Conservation (phyloP, 2,888 invertebrate species). For the Drosophila infuscata region DNA sequence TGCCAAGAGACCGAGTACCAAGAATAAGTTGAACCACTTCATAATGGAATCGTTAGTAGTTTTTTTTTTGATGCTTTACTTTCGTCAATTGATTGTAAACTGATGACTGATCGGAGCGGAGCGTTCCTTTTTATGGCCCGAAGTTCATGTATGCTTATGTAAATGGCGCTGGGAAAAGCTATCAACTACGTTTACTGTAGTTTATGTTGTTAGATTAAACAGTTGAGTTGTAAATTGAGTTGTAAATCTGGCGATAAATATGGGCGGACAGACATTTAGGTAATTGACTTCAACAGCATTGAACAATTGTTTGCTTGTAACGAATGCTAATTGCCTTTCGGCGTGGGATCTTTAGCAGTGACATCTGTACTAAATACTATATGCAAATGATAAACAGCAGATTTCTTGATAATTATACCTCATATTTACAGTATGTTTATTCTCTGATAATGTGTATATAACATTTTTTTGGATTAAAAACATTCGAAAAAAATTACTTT, state of each 20-base stretch:
- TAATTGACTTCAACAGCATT: constrained; percentile 61
- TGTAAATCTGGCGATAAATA: constrained; percentile 77
- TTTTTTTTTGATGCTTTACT: constrained; percentile 8
- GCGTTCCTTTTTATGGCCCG: constrained; percentile 53
- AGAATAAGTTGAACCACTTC: constrained; percentile 82
- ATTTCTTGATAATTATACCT: constrained; percentile 25
- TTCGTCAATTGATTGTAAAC: constrained; percentile 36
- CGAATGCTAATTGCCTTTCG: constrained; percentile 28
- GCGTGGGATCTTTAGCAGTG: constrained; percentile 35
- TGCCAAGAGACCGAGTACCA: constrained; percentile 79
- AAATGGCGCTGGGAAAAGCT: constrained; percentile 63
- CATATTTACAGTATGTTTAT: constrained; percentile 14
- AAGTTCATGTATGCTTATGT: constrained; percentile 20
- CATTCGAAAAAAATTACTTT: constrained; percentile 4
- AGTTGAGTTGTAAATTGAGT: constrained; percentile 72
- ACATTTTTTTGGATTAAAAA: not conserved
- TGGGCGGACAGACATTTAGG: constrained; percentile 76
- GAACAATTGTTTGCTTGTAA: constrained; percentile 36
- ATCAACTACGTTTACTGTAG: constrained; percentile 72
- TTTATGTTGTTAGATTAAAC: constrained; percentile 64
- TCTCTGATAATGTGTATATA: not conserved
- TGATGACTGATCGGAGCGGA: constrained; percentile 31
- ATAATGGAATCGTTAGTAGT: constrained; percentile 49
- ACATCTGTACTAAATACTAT: constrained; percentile 8
- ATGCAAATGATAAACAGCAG: constrained; percentile 16